These are phyloP conservation scores for Aleiodes leptofemur DNA, from an alignment of 2,888 invertebrate genomes.

Conservation along the genomic window DNA sequence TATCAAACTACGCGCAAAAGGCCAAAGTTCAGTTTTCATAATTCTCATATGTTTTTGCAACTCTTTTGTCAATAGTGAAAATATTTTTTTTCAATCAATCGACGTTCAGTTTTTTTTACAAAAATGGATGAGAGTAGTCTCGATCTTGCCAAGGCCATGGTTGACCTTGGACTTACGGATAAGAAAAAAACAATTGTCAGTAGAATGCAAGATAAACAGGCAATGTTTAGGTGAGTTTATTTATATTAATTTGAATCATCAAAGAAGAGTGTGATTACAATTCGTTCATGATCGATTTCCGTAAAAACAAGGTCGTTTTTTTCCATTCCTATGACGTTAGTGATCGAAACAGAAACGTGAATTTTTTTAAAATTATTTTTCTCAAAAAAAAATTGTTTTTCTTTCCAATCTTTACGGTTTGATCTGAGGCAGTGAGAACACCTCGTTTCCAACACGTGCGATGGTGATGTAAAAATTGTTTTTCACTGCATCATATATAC, in stretches of 20 bases:
- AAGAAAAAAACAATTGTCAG: constrained; percentile 78
- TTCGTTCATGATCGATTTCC: too few species aligned
- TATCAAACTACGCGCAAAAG: constrained; percentile 3
- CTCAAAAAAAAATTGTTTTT: too few species aligned
- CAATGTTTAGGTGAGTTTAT: constrained; percentile 81
- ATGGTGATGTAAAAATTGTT: too few species aligned
- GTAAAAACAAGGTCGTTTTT: too few species aligned
- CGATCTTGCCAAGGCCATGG: constrained; percentile 84
- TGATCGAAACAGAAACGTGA: too few species aligned
- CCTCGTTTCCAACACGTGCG: constrained; percentile 48
- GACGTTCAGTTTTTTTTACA: not conserved
- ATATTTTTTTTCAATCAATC: not conserved
- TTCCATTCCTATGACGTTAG: too few species aligned
- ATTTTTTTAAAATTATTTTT: too few species aligned
- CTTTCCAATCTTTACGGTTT: too few species aligned
- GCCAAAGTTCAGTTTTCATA: not conserved
- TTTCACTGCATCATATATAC: too few species aligned
- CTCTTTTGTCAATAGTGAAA: not conserved
- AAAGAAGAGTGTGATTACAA: not conserved
- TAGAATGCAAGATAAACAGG: constrained; percentile 81
- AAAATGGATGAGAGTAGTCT: constrained; percentile 85
- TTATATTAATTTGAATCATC: not conserved
- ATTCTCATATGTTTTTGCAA: not conserved
- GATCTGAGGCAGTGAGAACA: too few species aligned
- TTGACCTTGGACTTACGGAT: constrained; percentile 76